These are phyloP conservation scores for Megaceryle torquata DNA, from an alignment of 2,113 vertebrate genomes.

Conservation along the genomic window DNA sequence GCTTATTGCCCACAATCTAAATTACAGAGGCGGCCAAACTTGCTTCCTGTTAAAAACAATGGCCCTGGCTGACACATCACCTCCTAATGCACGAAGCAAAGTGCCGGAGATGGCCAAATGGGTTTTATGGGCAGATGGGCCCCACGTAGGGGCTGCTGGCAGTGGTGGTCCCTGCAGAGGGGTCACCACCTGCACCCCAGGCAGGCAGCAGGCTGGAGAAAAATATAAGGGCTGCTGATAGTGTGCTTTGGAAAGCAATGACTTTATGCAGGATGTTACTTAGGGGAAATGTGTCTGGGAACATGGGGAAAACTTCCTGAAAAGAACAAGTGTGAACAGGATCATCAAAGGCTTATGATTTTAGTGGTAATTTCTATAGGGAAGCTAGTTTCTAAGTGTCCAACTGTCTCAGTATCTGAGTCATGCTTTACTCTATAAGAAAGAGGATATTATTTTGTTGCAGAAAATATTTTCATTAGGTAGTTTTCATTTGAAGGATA, in stretches of 20 bases:
- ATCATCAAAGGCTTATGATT: neutral
- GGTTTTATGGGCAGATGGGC: neutral
- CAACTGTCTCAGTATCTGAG: neutral
- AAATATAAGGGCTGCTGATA: neutral
- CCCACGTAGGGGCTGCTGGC: neutral
- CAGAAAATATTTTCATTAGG: neutral
- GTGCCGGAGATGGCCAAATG: rapidly evolving
- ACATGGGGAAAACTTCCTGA: neutral
- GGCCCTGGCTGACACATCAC: constrained; percentile 50
- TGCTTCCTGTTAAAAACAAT: constrained; percentile 65
- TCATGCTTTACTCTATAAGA: neutral
- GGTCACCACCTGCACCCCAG: neutral
- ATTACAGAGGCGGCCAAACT: constrained; percentile 51
- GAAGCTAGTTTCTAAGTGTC: neutral
- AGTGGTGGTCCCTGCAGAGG: neutral
- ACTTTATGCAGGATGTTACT: neutral
- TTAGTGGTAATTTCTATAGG: neutral
- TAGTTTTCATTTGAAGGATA: neutral
- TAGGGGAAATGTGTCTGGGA: neutral
- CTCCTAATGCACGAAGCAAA: neutral
- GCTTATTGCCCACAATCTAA: constrained; percentile 54
- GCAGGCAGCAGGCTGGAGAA: neutral
- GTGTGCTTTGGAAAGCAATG: neutral
- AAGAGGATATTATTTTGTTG: neutral
- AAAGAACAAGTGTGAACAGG: neutral